These are phyloP conservation scores for Mythimna albipuncta DNA, from an alignment of 2,888 invertebrate genomes.

Conservation along the genomic window DNA sequence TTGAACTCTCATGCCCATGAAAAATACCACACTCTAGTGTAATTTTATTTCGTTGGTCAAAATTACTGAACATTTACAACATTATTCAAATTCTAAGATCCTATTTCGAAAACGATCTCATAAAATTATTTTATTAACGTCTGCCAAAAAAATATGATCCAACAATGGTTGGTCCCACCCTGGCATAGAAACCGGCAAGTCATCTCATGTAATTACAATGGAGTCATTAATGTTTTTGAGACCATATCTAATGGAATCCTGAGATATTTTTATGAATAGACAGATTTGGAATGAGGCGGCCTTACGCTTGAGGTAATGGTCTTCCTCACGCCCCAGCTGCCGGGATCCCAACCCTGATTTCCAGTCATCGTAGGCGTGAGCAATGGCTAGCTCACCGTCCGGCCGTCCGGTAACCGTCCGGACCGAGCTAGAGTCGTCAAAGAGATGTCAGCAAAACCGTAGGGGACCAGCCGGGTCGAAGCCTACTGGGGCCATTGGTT, in stretches of 20 bases:
- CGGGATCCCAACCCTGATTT: too few species aligned
- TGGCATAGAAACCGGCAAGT: slow-evolving; percentile 51
- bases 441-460: too few species aligned
- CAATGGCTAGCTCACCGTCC: background rate
- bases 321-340: too few species aligned
- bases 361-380: too few species aligned
- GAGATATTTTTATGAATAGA: slow-evolving; percentile 7
- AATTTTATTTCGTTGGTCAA: slow-evolving; percentile 1
- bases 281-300: background rate
- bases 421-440: too few species aligned
- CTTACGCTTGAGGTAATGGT: too few species aligned
- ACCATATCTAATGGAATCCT: slow-evolving; percentile 48
- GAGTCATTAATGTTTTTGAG: slow-evolving; percentile 50
- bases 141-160: slow-evolving; percentile 38
- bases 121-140: slow-evolving; percentile 47
- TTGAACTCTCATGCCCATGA: slow-evolving; percentile 4
- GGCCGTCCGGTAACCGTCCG: background rate
- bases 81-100: slow-evolving; percentile 26
- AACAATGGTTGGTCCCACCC: slow-evolving; percentile 35
- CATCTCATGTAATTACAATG: slow-evolving; percentile 65
- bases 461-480: too few species aligned
- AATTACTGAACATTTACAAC: slow-evolving; percentile 6
- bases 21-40: background rate
- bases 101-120: slow-evolving; percentile 23
- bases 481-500: too few species aligned